Evolutionary conservation across 2,888 invertebrate genomes (phyloP).

Genomic region (Caenorhabditis sinica): DNA sequence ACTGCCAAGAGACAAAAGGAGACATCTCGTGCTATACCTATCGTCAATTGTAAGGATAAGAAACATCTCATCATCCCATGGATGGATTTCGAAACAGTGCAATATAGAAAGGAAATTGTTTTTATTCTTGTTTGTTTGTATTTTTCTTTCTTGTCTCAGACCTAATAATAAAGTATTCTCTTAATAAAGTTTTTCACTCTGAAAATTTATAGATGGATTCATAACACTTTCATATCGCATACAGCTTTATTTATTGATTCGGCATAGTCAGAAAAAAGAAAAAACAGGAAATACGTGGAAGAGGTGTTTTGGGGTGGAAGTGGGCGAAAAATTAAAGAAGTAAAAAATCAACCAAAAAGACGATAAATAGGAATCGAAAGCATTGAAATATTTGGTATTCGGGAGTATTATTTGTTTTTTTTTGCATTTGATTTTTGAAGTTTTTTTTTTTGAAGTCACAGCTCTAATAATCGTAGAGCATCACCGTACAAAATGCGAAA

Average conservation of each 20-base stretch:
- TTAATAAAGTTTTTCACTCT: constrained; percentile 13
- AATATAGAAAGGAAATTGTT: constrained; percentile 38
- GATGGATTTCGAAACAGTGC: constrained; percentile 37
- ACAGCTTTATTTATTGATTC: constrained; percentile 29
- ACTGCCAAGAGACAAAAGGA: constrained; percentile 81
- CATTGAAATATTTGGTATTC: constrained; percentile 25
- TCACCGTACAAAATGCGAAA: constrained; percentile 66
- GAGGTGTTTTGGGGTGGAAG: constrained; percentile 7
- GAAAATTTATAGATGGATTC: constrained; percentile 3
- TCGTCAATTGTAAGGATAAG: constrained; percentile 76
- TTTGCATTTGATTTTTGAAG: constrained; percentile 15
- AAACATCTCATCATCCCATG: constrained; percentile 19
- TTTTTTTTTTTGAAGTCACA: constrained; percentile 34
- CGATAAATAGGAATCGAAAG: constrained; percentile 27
- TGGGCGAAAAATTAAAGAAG: not conserved
- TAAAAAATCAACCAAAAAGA: constrained; percentile 33
- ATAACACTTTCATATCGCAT: constrained; percentile 6
- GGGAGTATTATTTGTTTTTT: not conserved
- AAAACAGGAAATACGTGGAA: constrained; percentile 52
- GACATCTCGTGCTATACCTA: constrained; percentile 82
- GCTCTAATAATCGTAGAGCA: constrained; percentile 60
- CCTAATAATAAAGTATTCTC: constrained; percentile 39
- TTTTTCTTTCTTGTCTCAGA: not conserved
- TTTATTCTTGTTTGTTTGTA: not conserved
- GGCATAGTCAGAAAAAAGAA: constrained; percentile 15